Evolutionary conservation across 1,140 invertebrate genomes (phyloP), one percentile per base, ranked within the genome.

Genomic region (Drosophila suzukii): DNA sequence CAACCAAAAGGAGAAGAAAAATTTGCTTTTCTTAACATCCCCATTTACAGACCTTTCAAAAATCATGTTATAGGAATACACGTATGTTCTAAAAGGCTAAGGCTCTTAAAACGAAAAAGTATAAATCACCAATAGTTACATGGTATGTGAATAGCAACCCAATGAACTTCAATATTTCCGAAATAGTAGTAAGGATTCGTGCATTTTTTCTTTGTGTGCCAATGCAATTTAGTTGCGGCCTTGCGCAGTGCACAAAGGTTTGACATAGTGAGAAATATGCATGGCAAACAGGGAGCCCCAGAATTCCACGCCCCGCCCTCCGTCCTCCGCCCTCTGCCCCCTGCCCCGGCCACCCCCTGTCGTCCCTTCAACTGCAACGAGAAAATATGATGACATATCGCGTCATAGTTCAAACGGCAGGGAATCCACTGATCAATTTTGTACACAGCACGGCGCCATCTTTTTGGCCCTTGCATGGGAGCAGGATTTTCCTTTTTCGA

Each of bases 401-500:
- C 91, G 90, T 92, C 91, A 92, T 92, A 92, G 91, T 92, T 92
- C 91, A 92, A 92, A 90, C 91, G 91, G 91, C 91, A 92, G 91
- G 91, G 91, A 92, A 81, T 92, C 91, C 91, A 80, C 85, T 91
- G 91, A 92, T 92, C 91, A 92, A 92, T 92, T 92, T 92, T 92
- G 76, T 81, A 90, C 91, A 82, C 91, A 92, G 91, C 91, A 92
- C 67, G 91, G 85, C 89, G 89, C 91, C 91, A 92, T 91, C 90
- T 89, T 91, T 91, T 82, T 74, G 70, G 75, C 56, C 74, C 74
- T 78, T 71, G 83, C 77, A 68, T 68, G 60, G 62, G 49, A 53
- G 38, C 46, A 55, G 75, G 43, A 49, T 56, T 58, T 76, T 39
- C 57, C 59, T 75, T 70, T 71, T 70, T 49, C 66, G 67, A 70